phyloP scores from a whole-genome alignment of 2,113 vertebrate genomes.

The Chloebia gouldiae region DNA sequence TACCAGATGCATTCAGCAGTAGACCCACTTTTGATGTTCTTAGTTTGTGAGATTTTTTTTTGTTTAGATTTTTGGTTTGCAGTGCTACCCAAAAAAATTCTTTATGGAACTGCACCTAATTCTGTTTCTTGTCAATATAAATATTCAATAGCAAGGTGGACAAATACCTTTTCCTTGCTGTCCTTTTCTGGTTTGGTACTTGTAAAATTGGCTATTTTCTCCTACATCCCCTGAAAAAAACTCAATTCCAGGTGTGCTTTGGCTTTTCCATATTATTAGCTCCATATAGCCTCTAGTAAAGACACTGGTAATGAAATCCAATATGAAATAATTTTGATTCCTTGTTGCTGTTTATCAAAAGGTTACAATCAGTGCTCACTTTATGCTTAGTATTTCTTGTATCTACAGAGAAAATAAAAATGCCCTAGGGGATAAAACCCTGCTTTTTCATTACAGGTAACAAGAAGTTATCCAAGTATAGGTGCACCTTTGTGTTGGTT shows the following conservation, averaged over 20 bases:
- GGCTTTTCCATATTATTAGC: neutral
- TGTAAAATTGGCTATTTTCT: neutral
- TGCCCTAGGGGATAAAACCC: fast-evolving
- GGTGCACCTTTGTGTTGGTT: neutral
- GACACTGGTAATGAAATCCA: neutral
- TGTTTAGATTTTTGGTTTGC: neutral
- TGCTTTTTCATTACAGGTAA: neutral
- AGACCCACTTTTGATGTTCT: neutral
- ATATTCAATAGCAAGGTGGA: neutral
- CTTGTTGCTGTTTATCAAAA: neutral
- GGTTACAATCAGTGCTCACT: neutral
- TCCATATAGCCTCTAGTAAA: neutral
- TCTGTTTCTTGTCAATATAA: neutral
- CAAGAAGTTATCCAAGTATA: neutral
- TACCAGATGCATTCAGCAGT: neutral
- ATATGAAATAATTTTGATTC: neutral
- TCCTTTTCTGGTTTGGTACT: neutral
- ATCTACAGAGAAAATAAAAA: neutral
- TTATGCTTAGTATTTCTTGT: neutral
- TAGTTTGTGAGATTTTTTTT: neutral
- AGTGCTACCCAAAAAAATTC: neutral
- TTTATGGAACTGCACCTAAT: neutral
- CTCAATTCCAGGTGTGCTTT: neutral
- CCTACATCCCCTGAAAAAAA: neutral
- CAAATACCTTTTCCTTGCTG: neutral